These are phyloP conservation scores for Menidia menidia DNA, from an alignment of 2,797 vertebrate species.

Conservation along the genomic window DNA sequence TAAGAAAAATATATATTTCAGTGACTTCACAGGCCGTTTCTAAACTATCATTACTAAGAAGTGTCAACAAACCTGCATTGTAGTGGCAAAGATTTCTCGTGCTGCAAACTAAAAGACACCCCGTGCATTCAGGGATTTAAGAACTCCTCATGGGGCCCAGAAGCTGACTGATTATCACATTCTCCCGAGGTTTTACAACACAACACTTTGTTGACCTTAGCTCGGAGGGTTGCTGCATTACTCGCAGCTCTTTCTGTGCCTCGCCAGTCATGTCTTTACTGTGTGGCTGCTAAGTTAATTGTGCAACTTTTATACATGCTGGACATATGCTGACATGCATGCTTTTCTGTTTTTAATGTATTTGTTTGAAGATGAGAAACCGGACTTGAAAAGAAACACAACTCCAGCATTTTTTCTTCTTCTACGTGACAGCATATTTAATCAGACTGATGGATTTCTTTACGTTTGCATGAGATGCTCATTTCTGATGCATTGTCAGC, in stretches of 20 bases:
- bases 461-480: slow-evolving; percentile 25
- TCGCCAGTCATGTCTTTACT: slow-evolving; percentile 62
- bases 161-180: slow-evolving; percentile 45
- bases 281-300: slow-evolving; percentile 57
- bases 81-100: background rate
- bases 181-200: slow-evolving; percentile 33
- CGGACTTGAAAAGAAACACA: slow-evolving; percentile 43
- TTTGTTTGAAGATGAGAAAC: slow-evolving; percentile 36
- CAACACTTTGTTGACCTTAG: slow-evolving; percentile 76
- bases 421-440: slow-evolving; percentile 40
- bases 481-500: slow-evolving; percentile 29
- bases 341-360: slow-evolving; percentile 26
- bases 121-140: slow-evolving; percentile 45
- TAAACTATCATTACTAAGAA: slow-evolving; percentile 2
- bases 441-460: slow-evolving; percentile 60
- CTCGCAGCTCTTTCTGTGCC: slow-evolving; percentile 53
- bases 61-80: slow-evolving; percentile 1
- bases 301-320: slow-evolving; percentile 27
- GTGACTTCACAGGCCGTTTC: background rate
- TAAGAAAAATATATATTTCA: background rate
- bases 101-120: slow-evolving; percentile 8
- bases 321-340: slow-evolving; percentile 26
- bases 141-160: slow-evolving; percentile 33
- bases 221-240: slow-evolving; percentile 67
- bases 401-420: slow-evolving; percentile 35